Conservation (phyloP, 1,140 invertebrate species). For the Drosophila mayri region DNA sequence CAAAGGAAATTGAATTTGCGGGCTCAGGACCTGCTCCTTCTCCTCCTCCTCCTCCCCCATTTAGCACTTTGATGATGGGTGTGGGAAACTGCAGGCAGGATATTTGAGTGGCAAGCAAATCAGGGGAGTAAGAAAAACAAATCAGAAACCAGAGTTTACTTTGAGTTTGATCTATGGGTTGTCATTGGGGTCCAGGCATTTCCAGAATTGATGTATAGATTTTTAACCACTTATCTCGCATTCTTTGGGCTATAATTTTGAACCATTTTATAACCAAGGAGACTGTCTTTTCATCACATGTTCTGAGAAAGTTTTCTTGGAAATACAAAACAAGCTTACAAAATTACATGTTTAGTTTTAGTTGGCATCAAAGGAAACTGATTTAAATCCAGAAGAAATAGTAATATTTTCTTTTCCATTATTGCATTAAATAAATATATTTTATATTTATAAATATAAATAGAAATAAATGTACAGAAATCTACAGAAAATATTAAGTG, state of each 20-base stretch:
- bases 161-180: slow-evolving; percentile 29
- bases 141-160: slow-evolving; percentile 15
- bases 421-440: no score
- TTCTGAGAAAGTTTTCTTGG: no score
- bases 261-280: neutral
- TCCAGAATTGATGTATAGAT: slow-evolving; percentile 11
- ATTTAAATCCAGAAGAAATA: neutral
- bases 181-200: neutral
- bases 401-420: neutral
- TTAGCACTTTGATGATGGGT: neutral
- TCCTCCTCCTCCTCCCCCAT: neutral
- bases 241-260: neutral
- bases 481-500: no score
- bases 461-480: neutral
- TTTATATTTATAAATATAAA: no score
- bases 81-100: slow-evolving; percentile 31
- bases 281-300: neutral
- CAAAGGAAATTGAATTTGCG: slow-evolving; percentile 78
- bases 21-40: slow-evolving; percentile 7
- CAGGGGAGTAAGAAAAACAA: slow-evolving; percentile 36
- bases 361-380: neutral
- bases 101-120: slow-evolving; percentile 44
- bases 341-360: neutral
- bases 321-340: no score
- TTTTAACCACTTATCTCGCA: neutral